Evolutionary conservation across 2,888 invertebrate species (phyloP).

Genomic region (Automeris io): DNA sequence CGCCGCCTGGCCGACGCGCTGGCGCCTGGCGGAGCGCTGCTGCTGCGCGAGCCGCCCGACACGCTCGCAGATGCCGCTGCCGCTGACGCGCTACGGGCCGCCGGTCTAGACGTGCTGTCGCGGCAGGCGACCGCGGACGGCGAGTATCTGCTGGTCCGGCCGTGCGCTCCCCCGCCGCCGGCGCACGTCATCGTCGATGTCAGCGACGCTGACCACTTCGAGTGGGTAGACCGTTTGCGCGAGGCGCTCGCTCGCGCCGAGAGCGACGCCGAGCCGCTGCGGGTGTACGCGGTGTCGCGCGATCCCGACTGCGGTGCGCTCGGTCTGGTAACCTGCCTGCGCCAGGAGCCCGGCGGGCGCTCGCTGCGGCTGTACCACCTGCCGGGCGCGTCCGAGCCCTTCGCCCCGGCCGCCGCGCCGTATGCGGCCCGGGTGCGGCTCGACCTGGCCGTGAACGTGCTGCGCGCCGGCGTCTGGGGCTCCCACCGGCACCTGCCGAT

Average conservation of each 20-base stretch:
- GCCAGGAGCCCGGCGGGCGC: slow-evolving; percentile 89
- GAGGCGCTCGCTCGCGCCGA: slow-evolving; percentile 82
- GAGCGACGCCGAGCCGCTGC: slow-evolving; percentile 70
- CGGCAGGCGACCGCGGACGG: slow-evolving; percentile 79
- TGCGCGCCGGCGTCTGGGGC: slow-evolving; percentile 90
- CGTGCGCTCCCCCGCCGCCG: slow-evolving; percentile 44
- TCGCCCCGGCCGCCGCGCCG: slow-evolving; percentile 74
- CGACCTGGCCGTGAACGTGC: slow-evolving; percentile 92
- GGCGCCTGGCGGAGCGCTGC: slow-evolving; percentile 82
- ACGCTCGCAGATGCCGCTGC: slow-evolving; percentile 62
- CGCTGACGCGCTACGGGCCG: slow-evolving; percentile 36
- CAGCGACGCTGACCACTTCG: slow-evolving; percentile 80
- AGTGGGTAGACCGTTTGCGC: slow-evolving; percentile 90
- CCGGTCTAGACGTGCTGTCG: slow-evolving; percentile 47
- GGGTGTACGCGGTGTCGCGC: slow-evolving; percentile 83
- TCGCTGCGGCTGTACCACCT: slow-evolving; percentile 85
- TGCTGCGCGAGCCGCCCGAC: slow-evolving; percentile 81
- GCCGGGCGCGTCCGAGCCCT: slow-evolving; percentile 79
- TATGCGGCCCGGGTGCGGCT: slow-evolving; percentile 80
- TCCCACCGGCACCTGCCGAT: slow-evolving; percentile 88
- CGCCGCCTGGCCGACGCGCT: slow-evolving; percentile 79
- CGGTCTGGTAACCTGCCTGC: slow-evolving; percentile 93
- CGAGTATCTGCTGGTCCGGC: slow-evolving; percentile 82
- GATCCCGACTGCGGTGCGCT: slow-evolving; percentile 86
- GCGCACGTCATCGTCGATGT: slow-evolving; percentile 78